Evolutionary conservation across 2,888 invertebrate species (phyloP).

Genomic region (Archaeoteleia sp.): DNA sequence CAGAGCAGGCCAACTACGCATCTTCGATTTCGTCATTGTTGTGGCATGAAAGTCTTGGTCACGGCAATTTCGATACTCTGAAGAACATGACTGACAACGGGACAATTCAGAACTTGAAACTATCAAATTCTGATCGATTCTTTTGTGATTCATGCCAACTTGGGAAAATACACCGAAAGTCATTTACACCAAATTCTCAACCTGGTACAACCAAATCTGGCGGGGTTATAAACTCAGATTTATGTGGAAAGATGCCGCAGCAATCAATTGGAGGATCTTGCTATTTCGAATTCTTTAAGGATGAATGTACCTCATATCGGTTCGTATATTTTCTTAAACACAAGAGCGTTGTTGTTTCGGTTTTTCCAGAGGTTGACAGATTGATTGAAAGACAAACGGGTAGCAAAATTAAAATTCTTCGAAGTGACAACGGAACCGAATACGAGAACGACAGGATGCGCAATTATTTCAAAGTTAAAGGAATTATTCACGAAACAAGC

Average conservation of each 20-base stretch:
- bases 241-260: constrained; percentile 53
- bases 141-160: constrained; percentile 9
- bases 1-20: not conserved
- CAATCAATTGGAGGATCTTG: constrained; percentile 37
- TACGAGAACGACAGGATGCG: not conserved
- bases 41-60: constrained; percentile 7
- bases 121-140: not conserved
- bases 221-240: constrained; percentile 41
- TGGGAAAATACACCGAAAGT: constrained; percentile 6
- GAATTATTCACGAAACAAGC: constrained; percentile 27
- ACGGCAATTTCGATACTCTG: not conserved
- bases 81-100: not conserved
- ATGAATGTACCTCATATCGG: constrained; percentile 2
- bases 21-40: not conserved
- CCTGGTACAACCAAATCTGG: not conserved
- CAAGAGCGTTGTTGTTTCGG: constrained; percentile 4
- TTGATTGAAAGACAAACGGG: constrained; percentile 16
- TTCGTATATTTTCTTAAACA: constrained; percentile 15
- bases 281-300: constrained; percentile 10
- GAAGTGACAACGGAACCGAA: constrained; percentile 9
- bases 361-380: constrained; percentile 6
- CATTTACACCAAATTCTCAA: constrained; percentile 5
- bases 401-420: constrained; percentile 15
- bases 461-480: not conserved
- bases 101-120: not conserved